These are phyloP conservation scores for Siphonodentalium dalli DNA, from an alignment of 2,888 invertebrate genomes.

Conservation along the genomic window DNA sequence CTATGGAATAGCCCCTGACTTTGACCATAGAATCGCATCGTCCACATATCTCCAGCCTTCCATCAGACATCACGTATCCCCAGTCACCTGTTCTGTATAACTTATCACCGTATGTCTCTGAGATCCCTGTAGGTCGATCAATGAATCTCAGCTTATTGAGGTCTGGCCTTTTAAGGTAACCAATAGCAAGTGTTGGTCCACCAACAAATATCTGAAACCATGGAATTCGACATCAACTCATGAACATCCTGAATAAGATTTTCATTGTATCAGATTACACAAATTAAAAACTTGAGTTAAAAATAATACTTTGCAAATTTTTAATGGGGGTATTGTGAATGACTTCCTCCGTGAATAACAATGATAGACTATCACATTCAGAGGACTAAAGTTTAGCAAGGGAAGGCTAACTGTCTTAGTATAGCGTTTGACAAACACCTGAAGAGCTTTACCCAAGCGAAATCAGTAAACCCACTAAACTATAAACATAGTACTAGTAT, in stretches of 20 bases:
- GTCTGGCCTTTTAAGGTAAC: constrained; percentile 65
- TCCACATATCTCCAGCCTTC: constrained; percentile 66
- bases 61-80: constrained; percentile 65
- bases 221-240: neutral
- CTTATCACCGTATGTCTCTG: constrained; percentile 34
- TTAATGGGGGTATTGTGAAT: too few relatives aligned
- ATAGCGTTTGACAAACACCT: too few relatives aligned
- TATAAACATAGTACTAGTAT: too few relatives aligned
- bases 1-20: constrained; percentile 66
- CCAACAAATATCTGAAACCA: constrained; percentile 56
- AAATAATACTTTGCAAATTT: too few relatives aligned
- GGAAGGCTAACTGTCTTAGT: too few relatives aligned
- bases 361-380: too few relatives aligned
- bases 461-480: too few relatives aligned
- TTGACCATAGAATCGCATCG: constrained; percentile 66
- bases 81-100: constrained; percentile 65
- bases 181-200: constrained; percentile 64
- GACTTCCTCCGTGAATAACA: too few relatives aligned
- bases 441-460: too few relatives aligned
- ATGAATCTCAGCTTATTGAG: constrained; percentile 58
- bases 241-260: neutral
- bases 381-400: too few relatives aligned
- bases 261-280: neutral
- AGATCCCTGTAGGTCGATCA: constrained; percentile 39
- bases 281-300: too few relatives aligned